phyloP scores from a whole-genome alignment of 2,888 invertebrate genomes.

The Apantesis nais region DNA sequence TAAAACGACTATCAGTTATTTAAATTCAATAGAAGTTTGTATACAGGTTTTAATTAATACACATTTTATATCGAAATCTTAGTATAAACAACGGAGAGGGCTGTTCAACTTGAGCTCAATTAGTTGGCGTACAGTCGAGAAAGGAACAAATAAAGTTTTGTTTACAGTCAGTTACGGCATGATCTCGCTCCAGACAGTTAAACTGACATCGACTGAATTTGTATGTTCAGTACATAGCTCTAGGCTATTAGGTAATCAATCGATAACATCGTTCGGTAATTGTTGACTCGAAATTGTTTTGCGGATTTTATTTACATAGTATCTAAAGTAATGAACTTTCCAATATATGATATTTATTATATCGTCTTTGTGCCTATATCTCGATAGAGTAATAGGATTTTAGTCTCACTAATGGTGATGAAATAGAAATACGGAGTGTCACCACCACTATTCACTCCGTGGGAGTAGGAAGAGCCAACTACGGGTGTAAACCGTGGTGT shows the following conservation, averaged over 20 bases:
- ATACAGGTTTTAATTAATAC: neutral
- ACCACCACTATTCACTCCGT: too few relatives aligned
- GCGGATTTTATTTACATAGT: neutral
- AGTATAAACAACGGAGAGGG: constrained; percentile 40
- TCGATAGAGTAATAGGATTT: too few relatives aligned
- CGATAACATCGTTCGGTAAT: constrained; percentile 22
- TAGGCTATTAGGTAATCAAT: constrained; percentile 22
- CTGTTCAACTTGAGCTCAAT: constrained; percentile 59
- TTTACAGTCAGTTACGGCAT: constrained; percentile 48
- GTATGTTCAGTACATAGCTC: constrained; percentile 33
- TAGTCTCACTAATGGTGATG: too few relatives aligned
- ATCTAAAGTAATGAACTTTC: neutral
- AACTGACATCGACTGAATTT: constrained; percentile 50
- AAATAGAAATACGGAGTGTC: too few relatives aligned
- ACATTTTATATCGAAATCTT: constrained; percentile 20
- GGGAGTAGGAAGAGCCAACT: too few relatives aligned
- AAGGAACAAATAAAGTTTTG: constrained; percentile 58
- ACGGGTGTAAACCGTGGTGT: too few relatives aligned
- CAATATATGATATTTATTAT: neutral
- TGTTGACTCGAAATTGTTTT: constrained; percentile 9
- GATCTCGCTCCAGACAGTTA: constrained; percentile 51
- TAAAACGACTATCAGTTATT: neutral
- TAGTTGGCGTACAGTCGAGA: constrained; percentile 50
- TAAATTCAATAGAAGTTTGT: neutral
- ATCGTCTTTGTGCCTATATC: neutral